These are phyloP conservation scores for Brachionus asplanchnoidis DNA, from an alignment of 1,140 invertebrate genomes.

Conservation along the genomic window DNA sequence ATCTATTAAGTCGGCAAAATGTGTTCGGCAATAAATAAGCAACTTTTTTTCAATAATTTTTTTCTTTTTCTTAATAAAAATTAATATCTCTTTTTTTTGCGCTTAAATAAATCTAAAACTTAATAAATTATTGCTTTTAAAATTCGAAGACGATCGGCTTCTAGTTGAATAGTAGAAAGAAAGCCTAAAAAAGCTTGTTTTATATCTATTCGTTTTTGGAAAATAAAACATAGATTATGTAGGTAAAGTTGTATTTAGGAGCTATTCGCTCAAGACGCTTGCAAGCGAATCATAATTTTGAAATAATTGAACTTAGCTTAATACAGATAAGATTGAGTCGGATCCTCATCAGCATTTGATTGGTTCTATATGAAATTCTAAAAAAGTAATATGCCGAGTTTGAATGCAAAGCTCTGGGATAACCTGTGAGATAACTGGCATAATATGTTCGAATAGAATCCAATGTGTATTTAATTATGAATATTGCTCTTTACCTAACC, in stretches of 20 bases:
- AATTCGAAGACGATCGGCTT: neutral
- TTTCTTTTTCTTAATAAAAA: neutral
- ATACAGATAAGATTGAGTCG: neutral
- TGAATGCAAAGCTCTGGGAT: neutral
- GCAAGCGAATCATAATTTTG: conserved; percentile 1
- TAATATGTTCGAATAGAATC: neutral
- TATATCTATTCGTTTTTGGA: neutral
- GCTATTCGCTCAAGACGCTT: neutral
- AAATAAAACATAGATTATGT: conserved; percentile 5
- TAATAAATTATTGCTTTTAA: neutral
- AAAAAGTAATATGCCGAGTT: neutral
- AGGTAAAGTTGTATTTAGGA: neutral
- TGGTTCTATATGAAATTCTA: neutral
- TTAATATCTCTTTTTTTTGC: neutral
- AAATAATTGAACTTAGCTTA: neutral
- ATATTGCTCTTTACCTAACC: neutral
- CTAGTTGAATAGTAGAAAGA: neutral
- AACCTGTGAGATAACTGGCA: neutral
- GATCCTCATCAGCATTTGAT: neutral
- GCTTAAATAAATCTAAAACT: neutral
- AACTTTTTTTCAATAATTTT: neutral
- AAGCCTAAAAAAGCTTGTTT: neutral
- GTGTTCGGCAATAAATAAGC: neutral
- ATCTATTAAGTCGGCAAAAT: neutral
- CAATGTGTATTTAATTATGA: neutral